Base-by-base conservation (phyloP, 2,113 vertebrate species). In the Progne subis region DNA sequence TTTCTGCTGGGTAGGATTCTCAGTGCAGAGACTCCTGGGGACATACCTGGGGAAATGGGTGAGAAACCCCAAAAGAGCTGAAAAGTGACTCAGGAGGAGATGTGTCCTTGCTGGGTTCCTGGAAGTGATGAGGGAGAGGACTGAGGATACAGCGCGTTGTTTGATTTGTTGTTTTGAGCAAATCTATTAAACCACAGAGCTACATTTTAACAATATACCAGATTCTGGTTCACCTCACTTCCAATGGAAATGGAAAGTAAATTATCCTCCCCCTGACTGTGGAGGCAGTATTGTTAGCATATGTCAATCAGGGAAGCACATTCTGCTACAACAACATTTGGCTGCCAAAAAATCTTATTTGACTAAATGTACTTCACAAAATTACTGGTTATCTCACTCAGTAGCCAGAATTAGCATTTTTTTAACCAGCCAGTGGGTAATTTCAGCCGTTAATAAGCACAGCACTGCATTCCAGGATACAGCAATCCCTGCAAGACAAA, bases 221-320 rank as follows among this genome's bases (percentile, higher is more conserved):
- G 90, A 68, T 94, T 88, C 79, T 90, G 76, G 56, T 71, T 96
- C 90, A 90, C 88, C 94, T 97, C 79, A 90, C 96, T 95, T 92
- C 90, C 95, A 96, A 96, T 93, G 92, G 94, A 95, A 96, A 97
- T 95, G 95, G 43, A 92, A 86, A 90, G 93, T 94, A 94, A 95
- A 95, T 96, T 75, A 81, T 95, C 94, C 90, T 95, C 82, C 94
- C 80, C 64, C 82, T 88, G 93, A 44, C 88, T 90, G 90, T 68
- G 88, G 93, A 96, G 93, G 95, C 88, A 86, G 93, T 70, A 88
- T 94, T 96, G 94, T 96, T 93, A 95, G 94, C 92, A 92, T 93
- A 90, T 92, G 94, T 79, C 95, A 97, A 94, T 96, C 96, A 97
- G 88, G 50, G 68, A 86, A 92, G 93, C 79, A 90, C 90, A 70